Evolutionary conservation across 1,140 invertebrate genomes (phyloP), one percentile per base, ranked within the genome.

Genomic region (Varroa destructor): DNA sequence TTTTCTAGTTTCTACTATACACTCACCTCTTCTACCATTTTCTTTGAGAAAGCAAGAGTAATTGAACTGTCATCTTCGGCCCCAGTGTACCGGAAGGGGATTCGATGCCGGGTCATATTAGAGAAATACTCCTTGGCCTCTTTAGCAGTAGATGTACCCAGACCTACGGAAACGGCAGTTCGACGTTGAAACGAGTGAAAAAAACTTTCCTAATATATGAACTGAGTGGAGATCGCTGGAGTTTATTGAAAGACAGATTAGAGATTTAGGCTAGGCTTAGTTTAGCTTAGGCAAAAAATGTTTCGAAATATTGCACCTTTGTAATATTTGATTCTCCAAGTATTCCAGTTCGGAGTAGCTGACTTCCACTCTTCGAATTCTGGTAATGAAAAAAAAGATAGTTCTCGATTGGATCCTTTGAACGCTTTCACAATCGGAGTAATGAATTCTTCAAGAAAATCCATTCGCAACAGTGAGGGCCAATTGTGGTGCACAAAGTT

Each of bases 401-500:
- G 77, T 75, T 87, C 86, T 51, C 46, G 46, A 74, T 91, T 85
- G 61, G 81, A 81, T 72, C 88, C 88, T 80, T 99, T 99, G 0
- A 85, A 86, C 0, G 89, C 95, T 84, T 99, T 99, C 0, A 99
- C 93, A 79, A 99, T 97, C 1, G 97, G 97, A 1, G 97, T 99
- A 75, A 99, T 99, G 77, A 99, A 99, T 81, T 99, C 93, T 78
- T 99, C 93, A 4, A 99, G 82, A 77, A 98, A 97, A 58, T 91
- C 88, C 64, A 89, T 81, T 74, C 88, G 87, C 6, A 99, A 79
- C 40, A 99, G 80, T 71, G 89, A 88, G 1, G 97, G 96, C 95
- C 95, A 99, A 80, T 96, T 97, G 78, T 94, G 89, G 81, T 99
- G 97, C 74, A 99, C 89, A 76, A 99, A 99, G 82, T 99, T 99